Evolutionary conservation across 2,888 invertebrate species (phyloP).

Genomic region (Mimas tiliae): DNA sequence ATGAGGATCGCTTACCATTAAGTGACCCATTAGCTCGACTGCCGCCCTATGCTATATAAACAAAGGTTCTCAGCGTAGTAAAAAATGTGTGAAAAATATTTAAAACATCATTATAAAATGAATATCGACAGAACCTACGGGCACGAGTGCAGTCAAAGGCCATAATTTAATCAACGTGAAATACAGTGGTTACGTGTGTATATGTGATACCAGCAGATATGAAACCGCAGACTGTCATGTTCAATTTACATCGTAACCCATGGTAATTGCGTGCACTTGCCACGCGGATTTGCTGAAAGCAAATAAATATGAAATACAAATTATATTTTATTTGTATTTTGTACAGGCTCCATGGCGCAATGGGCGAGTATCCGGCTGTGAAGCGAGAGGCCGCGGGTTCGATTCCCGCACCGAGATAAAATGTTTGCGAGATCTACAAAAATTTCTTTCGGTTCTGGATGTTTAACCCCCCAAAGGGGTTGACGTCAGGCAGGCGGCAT

Average conservation of each 20-base stretch:
- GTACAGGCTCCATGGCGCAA: no score
- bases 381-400: no score
- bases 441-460: no score
- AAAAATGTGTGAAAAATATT: not conserved
- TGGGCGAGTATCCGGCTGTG: no score
- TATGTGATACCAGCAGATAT: slow-evolving; percentile 62
- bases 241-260: slow-evolving; percentile 51
- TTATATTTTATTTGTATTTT: slow-evolving; percentile 5
- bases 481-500: no score
- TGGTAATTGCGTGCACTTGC: slow-evolving; percentile 23
- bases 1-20: no score
- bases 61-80: not conserved
- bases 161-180: slow-evolving; percentile 68
- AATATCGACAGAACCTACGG: slow-evolving; percentile 50
- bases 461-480: no score
- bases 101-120: slow-evolving; percentile 21
- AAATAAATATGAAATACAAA: slow-evolving; percentile 10
- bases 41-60: no score
- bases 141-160: slow-evolving; percentile 50
- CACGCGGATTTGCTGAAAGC: slow-evolving; percentile 4
- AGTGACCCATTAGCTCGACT: no score
- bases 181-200: slow-evolving; percentile 54
- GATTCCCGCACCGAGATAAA: no score
- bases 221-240: slow-evolving; percentile 69
- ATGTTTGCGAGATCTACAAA: no score